Evolutionary conservation across 2,888 invertebrate species (phyloP).

Genomic region (Caenorhabditis sp.): DNA sequence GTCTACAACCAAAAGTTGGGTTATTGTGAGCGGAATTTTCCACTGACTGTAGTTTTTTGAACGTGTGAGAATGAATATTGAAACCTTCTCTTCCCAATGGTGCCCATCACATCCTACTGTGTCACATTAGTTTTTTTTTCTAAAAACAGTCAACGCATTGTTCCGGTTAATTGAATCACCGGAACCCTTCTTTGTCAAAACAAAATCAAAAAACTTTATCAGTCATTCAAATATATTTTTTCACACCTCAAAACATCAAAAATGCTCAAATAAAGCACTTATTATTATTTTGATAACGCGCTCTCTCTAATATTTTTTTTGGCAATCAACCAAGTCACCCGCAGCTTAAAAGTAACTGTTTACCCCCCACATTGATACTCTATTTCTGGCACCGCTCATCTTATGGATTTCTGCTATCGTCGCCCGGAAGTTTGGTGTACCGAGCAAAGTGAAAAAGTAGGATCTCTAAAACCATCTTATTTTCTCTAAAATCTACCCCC

Average conservation of each 20-base stretch:
- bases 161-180: not conserved
- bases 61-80: too few species aligned
- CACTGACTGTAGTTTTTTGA: too few species aligned
- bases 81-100: too few species aligned
- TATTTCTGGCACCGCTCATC: not conserved
- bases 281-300: conserved; percentile 18
- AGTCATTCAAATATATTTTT: conserved; percentile 5
- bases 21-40: not conserved
- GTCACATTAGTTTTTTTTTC: too few species aligned
- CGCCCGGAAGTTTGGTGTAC: conserved; percentile 43
- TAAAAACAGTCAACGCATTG: too few species aligned
- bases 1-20: not conserved
- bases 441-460: conserved; percentile 44
- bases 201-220: conserved; percentile 14
- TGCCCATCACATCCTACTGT: too few species aligned
- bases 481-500: not conserved
- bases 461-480: not conserved
- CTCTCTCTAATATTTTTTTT: conserved; percentile 27
- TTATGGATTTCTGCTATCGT: conserved; percentile 40
- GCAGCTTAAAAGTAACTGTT: conserved; percentile 30
- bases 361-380: not conserved
- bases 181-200: not conserved
- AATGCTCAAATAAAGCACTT: not conserved
- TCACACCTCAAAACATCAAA: conserved; percentile 35
- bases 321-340: conserved; percentile 21